Evolutionary conservation across 2,888 invertebrate genomes (phyloP).

Genomic region (Parascotia fuliginaria): DNA sequence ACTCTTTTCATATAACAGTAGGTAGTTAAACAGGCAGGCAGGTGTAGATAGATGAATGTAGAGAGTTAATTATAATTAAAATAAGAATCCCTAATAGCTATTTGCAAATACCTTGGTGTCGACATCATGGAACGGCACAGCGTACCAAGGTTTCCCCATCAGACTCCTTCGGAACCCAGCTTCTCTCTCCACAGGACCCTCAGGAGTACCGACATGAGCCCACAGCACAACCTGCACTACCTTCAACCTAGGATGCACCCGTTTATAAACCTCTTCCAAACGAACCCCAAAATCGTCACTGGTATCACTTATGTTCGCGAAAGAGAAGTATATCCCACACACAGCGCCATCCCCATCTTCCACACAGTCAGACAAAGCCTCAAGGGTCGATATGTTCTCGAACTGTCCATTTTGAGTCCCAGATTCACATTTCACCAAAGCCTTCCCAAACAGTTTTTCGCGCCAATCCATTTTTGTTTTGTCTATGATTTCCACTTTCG

Average conservation of each 20-base stretch:
- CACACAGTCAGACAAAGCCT: slow-evolving; percentile 75
- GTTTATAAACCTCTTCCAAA: slow-evolving; percentile 85
- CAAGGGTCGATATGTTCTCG: slow-evolving; percentile 74
- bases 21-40: no score
- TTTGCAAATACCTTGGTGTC: slow-evolving; percentile 86
- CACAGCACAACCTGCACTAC: slow-evolving; percentile 90
- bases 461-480: slow-evolving; percentile 83
- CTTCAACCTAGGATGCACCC: slow-evolving; percentile 81
- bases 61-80: no score
- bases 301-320: slow-evolving; percentile 88
- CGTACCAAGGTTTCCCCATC: slow-evolving; percentile 89
- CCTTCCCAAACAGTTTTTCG: slow-evolving; percentile 86
- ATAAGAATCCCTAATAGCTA: no score
- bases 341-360: slow-evolving; percentile 81
- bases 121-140: slow-evolving; percentile 89
- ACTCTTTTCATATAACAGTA: no score
- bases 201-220: slow-evolving; percentile 86
- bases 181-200: slow-evolving; percentile 88
- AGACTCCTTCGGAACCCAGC: slow-evolving; percentile 87
- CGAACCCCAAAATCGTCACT: slow-evolving; percentile 89
- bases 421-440: slow-evolving; percentile 81
- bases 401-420: slow-evolving; percentile 77
- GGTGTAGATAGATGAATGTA: no score
- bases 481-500: slow-evolving; percentile 20
- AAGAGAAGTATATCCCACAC: slow-evolving; percentile 89